Evolutionary conservation across 2,113 vertebrate species (phyloP).

Genomic region (Boulengeromyrus knoepffleri): DNA sequence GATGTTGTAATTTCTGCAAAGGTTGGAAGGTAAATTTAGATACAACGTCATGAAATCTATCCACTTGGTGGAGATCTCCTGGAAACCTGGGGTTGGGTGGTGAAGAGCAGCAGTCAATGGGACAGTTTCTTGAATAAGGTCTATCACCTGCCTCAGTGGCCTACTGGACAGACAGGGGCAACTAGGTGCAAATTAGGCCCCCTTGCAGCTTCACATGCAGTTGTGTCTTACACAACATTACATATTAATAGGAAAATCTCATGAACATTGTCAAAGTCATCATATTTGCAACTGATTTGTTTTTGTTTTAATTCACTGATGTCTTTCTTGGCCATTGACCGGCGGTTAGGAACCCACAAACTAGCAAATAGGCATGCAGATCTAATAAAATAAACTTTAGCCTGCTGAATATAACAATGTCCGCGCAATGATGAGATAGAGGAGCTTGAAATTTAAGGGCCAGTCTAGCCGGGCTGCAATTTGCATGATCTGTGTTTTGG

Average conservation of each 20-base stretch:
- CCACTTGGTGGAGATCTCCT: not conserved
- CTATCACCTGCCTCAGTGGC: not conserved
- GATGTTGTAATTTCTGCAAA: not conserved
- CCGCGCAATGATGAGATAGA: slow-evolving; percentile 18
- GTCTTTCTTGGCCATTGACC: not conserved
- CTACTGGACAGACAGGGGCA: not conserved
- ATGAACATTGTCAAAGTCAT: not conserved
- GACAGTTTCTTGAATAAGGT: not conserved
- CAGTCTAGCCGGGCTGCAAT: slow-evolving; percentile 53
- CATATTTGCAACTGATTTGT: not conserved
- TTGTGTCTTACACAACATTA: not conserved
- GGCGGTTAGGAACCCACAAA: not conserved
- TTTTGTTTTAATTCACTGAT: not conserved
- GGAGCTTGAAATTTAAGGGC: slow-evolving; percentile 60
- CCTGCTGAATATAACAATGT: slow-evolving; percentile 11
- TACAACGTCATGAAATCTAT: not conserved
- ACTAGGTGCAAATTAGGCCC: not conserved
- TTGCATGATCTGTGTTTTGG: slow-evolving; percentile 64
- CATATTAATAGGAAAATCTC: not conserved
- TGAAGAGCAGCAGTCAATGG: not conserved
- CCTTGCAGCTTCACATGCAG: not conserved
- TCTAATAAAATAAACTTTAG: not conserved
- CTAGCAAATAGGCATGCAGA: not conserved
- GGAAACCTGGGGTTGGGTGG: not conserved
- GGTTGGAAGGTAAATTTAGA: not conserved